Percentiles rank a stretch among this genome's conserved stretches.
Evolutionary conservation across 2,797 vertebrate species (phyloP).

Genomic region (Sebastes elongatus): DNA sequence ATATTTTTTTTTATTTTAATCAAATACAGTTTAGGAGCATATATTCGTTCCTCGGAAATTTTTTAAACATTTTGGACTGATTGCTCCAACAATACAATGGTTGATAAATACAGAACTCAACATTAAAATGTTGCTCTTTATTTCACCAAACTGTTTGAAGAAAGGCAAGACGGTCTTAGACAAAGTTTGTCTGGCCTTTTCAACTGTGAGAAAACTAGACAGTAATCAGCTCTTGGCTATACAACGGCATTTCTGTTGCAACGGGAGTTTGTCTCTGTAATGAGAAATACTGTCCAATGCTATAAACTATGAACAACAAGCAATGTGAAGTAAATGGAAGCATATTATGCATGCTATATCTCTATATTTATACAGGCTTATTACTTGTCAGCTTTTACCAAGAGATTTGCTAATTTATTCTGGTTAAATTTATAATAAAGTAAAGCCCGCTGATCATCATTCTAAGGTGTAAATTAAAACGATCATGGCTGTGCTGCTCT

Average conservation of each 20-base stretch:
- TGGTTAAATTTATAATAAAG: background rate
- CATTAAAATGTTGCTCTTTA: background rate
- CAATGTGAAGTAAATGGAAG: background rate
- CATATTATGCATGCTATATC: background rate
- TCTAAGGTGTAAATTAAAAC: slow-evolving; percentile 22
- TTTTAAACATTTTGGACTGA: background rate
- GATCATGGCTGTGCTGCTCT: slow-evolving; percentile 10
- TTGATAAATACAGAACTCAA: background rate
- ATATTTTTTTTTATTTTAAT: background rate
- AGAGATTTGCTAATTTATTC: background rate
- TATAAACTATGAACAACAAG: background rate
- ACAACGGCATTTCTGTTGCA: background rate
- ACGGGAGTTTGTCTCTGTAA: background rate
- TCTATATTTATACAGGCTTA: background rate
- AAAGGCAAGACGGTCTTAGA: background rate
- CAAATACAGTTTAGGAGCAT: background rate
- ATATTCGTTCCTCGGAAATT: background rate
- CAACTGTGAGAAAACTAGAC: slow-evolving; percentile 3
- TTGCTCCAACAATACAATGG: background rate
- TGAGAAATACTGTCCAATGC: background rate
- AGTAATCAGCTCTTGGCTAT: slow-evolving; percentile 11
- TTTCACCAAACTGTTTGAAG: background rate
- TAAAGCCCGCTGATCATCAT: background rate
- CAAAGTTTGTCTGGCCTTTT: slow-evolving; percentile 22
- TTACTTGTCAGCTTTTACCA: background rate